Base-by-base conservation (phyloP, 2,888 invertebrate species). In the Pteria penguin region DNA sequence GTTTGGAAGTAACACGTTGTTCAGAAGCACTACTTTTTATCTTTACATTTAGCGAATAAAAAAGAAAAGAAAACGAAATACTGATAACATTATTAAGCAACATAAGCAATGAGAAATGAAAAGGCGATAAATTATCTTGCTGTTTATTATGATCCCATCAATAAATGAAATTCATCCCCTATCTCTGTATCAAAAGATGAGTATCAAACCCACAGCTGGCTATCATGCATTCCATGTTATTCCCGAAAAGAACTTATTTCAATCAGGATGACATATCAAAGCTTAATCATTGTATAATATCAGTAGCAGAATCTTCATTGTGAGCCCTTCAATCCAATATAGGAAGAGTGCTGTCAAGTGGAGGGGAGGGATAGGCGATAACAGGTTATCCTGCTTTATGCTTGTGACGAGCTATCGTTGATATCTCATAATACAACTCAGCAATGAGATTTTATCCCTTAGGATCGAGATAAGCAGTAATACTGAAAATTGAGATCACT, bases 191-290 rank as follows among this genome's bases (percentile, higher is more conserved):
- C 45, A 45, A 45, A 45, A 67, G 67, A 67, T 67, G 45, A 26
- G 33, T 36, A 73, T 73, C 73, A 60, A 26, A 22, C 32, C 32
- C 65, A 65, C 73, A 73, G 73, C 73, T 73, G 73, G 60, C 61
- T 73, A 73, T 73, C 73, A 60, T 29, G 26, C 52, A 45, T 45
- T 54, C 52, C 67, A 54, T 67, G 67, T 61, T 73, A 73, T 73
- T 73, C 73, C 32, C 67, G 61, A 73, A 73, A 73, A 73, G 54
- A 54, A 54, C 61, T 73, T 60, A 60, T 73, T 73, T 73, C 73
- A 66, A 66, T 73, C 33, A 63, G 36, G 60, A 36, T 73, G 73
- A 73, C 73, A 73, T 67, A 61, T 60, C 54, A 32, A n/a, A 31
- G 60, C 45, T 33, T 73, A 63, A 67, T 67, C 67, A 54, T 45